Evolutionary conservation across 1,140 invertebrate genomes (phyloP).

Genomic region (Drosophila yakuba): DNA sequence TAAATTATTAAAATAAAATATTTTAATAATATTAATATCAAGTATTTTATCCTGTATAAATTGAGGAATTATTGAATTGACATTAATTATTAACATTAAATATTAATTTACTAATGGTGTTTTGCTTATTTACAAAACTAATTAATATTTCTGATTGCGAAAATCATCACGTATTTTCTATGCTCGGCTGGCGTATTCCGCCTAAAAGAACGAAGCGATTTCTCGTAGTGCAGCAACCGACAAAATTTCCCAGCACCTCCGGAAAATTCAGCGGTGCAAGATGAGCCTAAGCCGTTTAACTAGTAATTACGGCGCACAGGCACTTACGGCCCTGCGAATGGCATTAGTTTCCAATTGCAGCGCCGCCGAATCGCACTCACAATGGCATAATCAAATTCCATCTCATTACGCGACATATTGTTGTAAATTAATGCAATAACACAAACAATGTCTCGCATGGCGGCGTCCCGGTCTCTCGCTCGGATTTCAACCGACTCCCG

Average conservation of each 20-base stretch:
- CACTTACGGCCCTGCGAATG: slow-evolving; percentile 36
- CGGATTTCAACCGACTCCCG: slow-evolving; percentile 57
- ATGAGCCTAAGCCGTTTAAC: slow-evolving; percentile 67
- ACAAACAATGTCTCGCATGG: slow-evolving; percentile 73
- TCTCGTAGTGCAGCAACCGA: background rate
- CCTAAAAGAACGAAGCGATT: background rate
- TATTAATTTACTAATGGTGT: no score
- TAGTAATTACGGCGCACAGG: slow-evolving; percentile 62
- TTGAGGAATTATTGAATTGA: no score
- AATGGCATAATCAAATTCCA: slow-evolving; percentile 80
- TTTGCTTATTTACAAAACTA: no score
- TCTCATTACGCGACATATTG: slow-evolving; percentile 80
- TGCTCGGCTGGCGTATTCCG: background rate
- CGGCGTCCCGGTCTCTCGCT: slow-evolving; percentile 38
- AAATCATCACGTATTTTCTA: no score
- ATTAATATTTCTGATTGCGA: no score
- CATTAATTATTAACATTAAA: no score
- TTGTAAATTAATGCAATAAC: slow-evolving; percentile 83
- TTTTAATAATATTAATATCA: no score
- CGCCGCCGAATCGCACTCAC: slow-evolving; percentile 21
- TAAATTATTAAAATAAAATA: no score
- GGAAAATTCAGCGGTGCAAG: slow-evolving; percentile 36
- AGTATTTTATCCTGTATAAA: no score
- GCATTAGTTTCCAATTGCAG: slow-evolving; percentile 53
- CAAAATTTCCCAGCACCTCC: slow-evolving; percentile 1